Evolutionary conservation across 2,113 vertebrate species (phyloP), one percentile per base, ranked within the genome.

Genomic region (Elephas maximus): DNA sequence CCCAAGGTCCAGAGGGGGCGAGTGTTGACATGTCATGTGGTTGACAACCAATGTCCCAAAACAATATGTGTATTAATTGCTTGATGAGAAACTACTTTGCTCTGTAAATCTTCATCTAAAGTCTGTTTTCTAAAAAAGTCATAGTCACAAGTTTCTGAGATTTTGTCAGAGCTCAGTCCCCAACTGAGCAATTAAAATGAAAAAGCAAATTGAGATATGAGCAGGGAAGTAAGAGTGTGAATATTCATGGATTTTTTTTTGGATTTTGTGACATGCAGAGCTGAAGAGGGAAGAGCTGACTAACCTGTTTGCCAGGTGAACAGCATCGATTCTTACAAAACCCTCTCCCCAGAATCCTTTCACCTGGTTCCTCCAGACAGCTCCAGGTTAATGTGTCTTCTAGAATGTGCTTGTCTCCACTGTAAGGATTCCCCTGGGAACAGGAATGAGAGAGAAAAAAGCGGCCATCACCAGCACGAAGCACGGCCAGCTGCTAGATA

Each of bases 241-340:
- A 20, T 41, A 9, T 20, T 18, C 37, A 0, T 0, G 2, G 15
- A 17, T 5, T 69, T 18, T 33, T 1, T 12, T 0, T 0, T 67
- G 79, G 37, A 14, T 63, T 53, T 80, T 30, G 69, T 11, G 26
- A 9, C 44, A 7, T 21, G 0, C 17, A 1, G 0, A 3, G 37
- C 23, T 10, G 2, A 6, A 5, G 28, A 63, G 53, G 60, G n/a
- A 30, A 91, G 21, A n/a, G 76, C 26, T 5, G 14, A 23, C 48
- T 24, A 15, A 7, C n/a, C 67, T 12, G 77, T 62, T 15, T 14
- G 67, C 45, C 53, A 41, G 67, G 33, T 5, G 30, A 44, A 44
- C 6, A 57, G 44, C 37, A 26, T 6, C 23, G 69, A 23, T 60
- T 28, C 62, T 83, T 44, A 84, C 33, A 51, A 73, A 90, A 30